Base-by-base conservation (phyloP, 2,113 vertebrate genomes). In the Gulo gulo region DNA sequence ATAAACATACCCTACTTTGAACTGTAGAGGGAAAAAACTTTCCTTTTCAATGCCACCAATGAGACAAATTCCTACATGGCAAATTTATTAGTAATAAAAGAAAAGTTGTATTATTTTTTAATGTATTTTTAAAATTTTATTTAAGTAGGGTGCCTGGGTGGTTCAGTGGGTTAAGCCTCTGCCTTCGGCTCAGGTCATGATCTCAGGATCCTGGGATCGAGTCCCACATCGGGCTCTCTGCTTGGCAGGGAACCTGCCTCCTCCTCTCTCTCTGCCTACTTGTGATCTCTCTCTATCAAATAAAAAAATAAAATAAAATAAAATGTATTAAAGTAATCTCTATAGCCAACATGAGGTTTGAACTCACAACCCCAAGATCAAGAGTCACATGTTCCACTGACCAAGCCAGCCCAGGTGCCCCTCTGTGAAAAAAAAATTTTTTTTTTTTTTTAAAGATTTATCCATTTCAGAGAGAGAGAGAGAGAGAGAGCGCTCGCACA, bases 401-500 rank as follows among this genome's bases (percentile, higher is more conserved):
- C 18, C 67, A 69, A 69, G 7, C 34, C 67, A 69, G 67, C 8
- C 34, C 16, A 36, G 34, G 34, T 69, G 34, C 34, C 34, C 34
- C 67, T 69, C 34, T 69, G 20, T n/a, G 34, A 69, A 69, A 69
- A 10, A 42, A 42, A 42, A 42, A 42, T 31, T 16, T 34, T 34
- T 34, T 16, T 29, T 65, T 69, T 15, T 69, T 67, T 69, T 34
- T 21, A 69, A 69, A 69, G 67, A 69, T 69, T 36, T 69, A 69
- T 69, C 67, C 16, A 36, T 69, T 69, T 36, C 16, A 20, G 67
- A 69, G 67, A 69, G 67, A 67, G 2, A 6, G 29, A 29, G 26
- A 6, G 29, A 2, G 21, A 0, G 7, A 2, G 7, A 0, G 23
- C 0, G 4, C n/a, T n/a, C 12, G 4, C 12, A 14, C 61, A 31